Evolutionary conservation across 2,888 invertebrate species (phyloP).

Genomic region (Adineta ricciae): DNA sequence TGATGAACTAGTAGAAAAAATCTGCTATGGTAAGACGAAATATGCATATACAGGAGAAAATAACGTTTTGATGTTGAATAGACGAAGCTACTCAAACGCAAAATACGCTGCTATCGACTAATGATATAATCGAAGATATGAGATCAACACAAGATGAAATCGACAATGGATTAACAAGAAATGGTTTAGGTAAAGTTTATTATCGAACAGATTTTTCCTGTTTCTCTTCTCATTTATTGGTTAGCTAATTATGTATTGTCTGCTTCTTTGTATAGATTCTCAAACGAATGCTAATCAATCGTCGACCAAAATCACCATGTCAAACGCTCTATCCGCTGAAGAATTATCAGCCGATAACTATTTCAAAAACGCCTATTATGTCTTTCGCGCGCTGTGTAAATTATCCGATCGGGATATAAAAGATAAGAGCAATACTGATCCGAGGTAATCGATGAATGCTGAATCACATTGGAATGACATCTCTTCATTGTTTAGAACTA

Average conservation of each 20-base stretch:
- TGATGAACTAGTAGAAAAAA: constrained; percentile 10
- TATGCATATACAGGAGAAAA: background rate
- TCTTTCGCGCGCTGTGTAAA: constrained; percentile 92
- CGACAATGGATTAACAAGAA: background rate
- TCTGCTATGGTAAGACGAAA: constrained; percentile 29
- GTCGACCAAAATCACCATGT: background rate
- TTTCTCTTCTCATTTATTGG: no score
- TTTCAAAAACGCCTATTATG: constrained; percentile 80
- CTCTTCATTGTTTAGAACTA: background rate
- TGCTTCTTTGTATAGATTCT: background rate
- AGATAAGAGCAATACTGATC: constrained; percentile 14
- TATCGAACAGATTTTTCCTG: no score
- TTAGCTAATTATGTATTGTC: no score
- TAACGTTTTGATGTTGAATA: background rate
- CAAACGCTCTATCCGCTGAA: background rate
- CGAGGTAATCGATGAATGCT: background rate
- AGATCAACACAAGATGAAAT: background rate
- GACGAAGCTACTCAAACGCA: background rate
- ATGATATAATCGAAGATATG: constrained; percentile 4
- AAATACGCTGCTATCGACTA: background rate
- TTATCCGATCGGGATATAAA: constrained; percentile 56
- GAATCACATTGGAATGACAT: no score
- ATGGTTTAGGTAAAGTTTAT: background rate
- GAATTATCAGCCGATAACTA: constrained; percentile 14
- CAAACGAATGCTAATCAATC: background rate